Conservation (phyloP, 2,888 invertebrate species). For the Sipha maydis region DNA sequence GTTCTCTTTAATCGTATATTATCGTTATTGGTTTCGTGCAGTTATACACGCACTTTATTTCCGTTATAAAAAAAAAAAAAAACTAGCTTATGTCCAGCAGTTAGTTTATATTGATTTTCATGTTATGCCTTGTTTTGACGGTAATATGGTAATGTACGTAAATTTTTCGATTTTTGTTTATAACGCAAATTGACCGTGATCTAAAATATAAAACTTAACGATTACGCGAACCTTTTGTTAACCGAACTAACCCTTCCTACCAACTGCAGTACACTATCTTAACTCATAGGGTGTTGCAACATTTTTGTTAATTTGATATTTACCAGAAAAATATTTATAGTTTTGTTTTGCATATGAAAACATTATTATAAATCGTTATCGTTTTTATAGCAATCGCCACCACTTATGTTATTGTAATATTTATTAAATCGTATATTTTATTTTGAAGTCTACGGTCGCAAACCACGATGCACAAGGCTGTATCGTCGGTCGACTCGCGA, state of each 20-base stretch:
- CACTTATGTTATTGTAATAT: too few relatives aligned
- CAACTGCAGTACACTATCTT: too few relatives aligned
- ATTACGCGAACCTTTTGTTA: not conserved
- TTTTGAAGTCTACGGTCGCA: too few relatives aligned
- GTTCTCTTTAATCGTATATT: not conserved
- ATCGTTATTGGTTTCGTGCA: slow-evolving; percentile 1
- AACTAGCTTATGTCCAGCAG: not conserved
- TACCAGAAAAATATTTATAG: too few relatives aligned
- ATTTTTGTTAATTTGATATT: too few relatives aligned
- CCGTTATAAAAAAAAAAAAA: slow-evolving; percentile 16
- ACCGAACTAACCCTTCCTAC: not conserved
- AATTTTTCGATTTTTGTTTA: not conserved
- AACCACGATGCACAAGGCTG: too few relatives aligned
- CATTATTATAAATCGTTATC: too few relatives aligned
- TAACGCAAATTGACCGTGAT: not conserved
- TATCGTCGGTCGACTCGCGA: not conserved
- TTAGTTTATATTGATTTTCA: slow-evolving; percentile 12
- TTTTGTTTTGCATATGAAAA: too few relatives aligned
- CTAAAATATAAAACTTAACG: not conserved
- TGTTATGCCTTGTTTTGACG: not conserved
- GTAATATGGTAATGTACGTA: not conserved
- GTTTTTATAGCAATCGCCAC: too few relatives aligned
- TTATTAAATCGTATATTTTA: too few relatives aligned
- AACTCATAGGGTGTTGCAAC: too few relatives aligned
- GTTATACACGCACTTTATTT: slow-evolving; percentile 23